Base-by-base conservation (phyloP, 2,113 vertebrate species). In the Neomonachus schauinslandi region DNA sequence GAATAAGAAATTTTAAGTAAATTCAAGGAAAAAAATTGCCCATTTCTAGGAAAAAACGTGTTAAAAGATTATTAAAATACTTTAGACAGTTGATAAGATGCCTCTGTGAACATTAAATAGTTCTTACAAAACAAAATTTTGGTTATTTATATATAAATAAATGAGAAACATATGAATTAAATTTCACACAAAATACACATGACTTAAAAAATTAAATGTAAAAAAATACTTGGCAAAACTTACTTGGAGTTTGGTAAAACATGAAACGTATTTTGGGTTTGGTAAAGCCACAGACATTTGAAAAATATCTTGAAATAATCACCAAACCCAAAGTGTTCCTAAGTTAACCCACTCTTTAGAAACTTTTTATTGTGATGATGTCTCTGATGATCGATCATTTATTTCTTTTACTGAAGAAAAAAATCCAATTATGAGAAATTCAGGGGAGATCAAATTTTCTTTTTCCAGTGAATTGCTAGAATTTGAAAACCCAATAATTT, bases 221-320 rank as follows among this genome's bases (percentile, higher is more conserved):
- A 76, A 93, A 97, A 89, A 86, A 1, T 71, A 71, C 63, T 96
- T 97, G 89, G 91, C 26, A 96, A 96, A 91, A 88, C 61, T 91
- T 96, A 65, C 21, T 94, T 96, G 67, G 83, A 26, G 10, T 94
- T 97, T 91, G 39, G 86, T 95, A 91, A 96, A 91, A 74, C 49
- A 84, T 28, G 92, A 96, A 97, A 63, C 12, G 1, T 92, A 74
- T 87, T 96, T 97, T 89, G 83, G 84, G 51, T 95, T 97, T 95
- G 65, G 67, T 85, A 83, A 84, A 97, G 49, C 82, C 72, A 67
- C 85, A 98, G 61, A 80, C 63, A 93, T 94, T 97, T 96, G 42
- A 83, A 94, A 95, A 95, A 67, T 93, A 96, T 80, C 82, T 97
- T 95, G 88, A 95, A 97, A 94, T 82, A 97, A 90, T 92, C 67